Evolutionary conservation across 2,888 invertebrate genomes (phyloP).

Genomic region (Stenotaenia linearis): DNA sequence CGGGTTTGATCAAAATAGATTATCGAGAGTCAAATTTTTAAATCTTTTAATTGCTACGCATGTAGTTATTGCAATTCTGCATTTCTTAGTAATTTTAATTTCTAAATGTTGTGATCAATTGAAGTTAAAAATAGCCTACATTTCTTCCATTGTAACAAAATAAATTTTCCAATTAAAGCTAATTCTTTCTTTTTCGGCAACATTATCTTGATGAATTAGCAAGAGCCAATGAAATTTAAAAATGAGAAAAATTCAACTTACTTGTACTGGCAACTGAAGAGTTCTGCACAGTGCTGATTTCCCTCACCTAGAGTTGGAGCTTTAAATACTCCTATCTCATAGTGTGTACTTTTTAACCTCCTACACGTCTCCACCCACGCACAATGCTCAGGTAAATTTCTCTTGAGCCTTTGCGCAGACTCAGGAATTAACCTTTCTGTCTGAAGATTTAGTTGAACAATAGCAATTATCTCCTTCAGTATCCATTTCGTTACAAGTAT

Average conservation of each 20-base stretch:
- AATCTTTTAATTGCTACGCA: neutral
- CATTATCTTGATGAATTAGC: no score
- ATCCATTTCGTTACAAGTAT: neutral
- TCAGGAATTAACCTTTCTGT: neutral
- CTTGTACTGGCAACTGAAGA: neutral
- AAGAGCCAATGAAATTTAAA: no score
- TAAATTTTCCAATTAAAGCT: no score
- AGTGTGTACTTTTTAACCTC: neutral
- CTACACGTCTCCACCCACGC: constrained; percentile 6
- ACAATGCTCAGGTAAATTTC: constrained; percentile 1
- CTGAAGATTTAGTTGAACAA: neutral
- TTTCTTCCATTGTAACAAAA: no score
- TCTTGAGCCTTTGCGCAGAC: neutral
- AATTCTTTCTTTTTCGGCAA: no score
- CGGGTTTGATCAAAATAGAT: neutral
- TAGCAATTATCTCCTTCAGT: neutral
- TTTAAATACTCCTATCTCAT: constrained; percentile 13
- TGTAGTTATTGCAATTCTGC: no score
- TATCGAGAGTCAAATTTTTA: neutral
- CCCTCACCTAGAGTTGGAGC: neutral
- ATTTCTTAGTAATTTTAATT: no score
- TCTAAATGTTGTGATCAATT: no score
- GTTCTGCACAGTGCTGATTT: neutral
- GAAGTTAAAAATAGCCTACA: no score
- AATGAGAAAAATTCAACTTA: no score